Evolutionary conservation across 2,888 invertebrate species (phyloP).

Genomic region (Stenolophus ochropezus): DNA sequence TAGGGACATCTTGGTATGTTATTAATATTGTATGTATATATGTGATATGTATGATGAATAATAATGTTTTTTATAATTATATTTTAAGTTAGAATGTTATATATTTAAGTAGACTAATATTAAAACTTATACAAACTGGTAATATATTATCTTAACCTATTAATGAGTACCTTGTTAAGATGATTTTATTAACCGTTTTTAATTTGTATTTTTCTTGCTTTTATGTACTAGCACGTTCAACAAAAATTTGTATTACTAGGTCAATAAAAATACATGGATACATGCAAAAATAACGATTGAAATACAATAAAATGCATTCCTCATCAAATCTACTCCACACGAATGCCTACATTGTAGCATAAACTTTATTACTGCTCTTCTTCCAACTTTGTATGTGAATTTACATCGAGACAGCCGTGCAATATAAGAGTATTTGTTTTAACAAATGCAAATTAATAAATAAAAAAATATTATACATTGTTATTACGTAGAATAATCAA

Average conservation of each 20-base stretch:
- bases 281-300: not conserved
- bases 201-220: not conserved
- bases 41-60: slow-evolving; percentile 17
- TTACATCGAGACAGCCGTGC: not conserved
- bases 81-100: not conserved
- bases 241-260: not conserved
- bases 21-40: slow-evolving; percentile 17
- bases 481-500: not conserved
- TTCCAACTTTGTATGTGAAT: not conserved
- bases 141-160: not conserved
- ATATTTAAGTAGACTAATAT: not conserved
- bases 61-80: not conserved
- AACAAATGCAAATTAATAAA: not conserved
- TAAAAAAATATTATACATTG: not conserved
- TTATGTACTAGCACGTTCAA: not conserved
- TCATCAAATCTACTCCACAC: not conserved
- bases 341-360: no score
- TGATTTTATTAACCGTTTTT: slow-evolving; percentile 5
- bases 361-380: no score
- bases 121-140: not conserved
- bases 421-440: not conserved
- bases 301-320: not conserved
- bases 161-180: not conserved
- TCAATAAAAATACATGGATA: not conserved
- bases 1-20: not conserved